These are phyloP conservation scores for Trichonephila clavata DNA, from an alignment of 1,140 invertebrate species.

Conservation along the genomic window DNA sequence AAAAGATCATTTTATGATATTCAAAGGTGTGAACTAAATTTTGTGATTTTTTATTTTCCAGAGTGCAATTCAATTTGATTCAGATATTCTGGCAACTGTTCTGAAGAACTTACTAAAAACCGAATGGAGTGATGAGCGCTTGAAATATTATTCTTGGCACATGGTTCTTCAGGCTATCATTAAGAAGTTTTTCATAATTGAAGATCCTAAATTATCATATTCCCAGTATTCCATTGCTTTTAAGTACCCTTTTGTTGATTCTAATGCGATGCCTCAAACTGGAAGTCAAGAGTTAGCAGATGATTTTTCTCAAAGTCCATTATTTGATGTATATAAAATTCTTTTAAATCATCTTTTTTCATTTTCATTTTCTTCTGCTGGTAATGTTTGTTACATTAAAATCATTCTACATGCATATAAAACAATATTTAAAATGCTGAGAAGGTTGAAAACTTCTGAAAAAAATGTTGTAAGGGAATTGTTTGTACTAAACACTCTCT, in stretches of 20 bases:
- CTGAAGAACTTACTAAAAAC: neutral
- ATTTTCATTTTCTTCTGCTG: neutral
- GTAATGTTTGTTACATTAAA: neutral
- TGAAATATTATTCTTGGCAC: slow-evolving; percentile 23
- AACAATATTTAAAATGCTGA: slow-evolving; percentile 11
- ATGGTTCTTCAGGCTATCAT: slow-evolving; percentile 12
- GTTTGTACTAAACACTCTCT: neutral
- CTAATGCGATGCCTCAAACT: neutral
- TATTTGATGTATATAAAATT: neutral
- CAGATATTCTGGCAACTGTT: neutral
- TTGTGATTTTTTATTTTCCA: neutral
- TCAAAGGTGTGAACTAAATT: too few relatives aligned
- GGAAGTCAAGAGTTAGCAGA: neutral
- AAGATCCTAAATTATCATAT: neutral
- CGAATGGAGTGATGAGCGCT: neutral
- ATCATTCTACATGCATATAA: slow-evolving; percentile 22
- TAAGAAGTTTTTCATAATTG: slow-evolving; percentile 31
- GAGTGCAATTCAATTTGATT: slow-evolving; percentile 2
- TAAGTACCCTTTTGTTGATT: neutral
- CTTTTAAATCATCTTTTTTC: neutral
- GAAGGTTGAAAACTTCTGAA: neutral
- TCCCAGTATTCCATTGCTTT: neutral
- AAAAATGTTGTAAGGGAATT: neutral
- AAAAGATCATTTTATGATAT: too few relatives aligned
- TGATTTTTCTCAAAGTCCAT: neutral